These are phyloP conservation scores for Carterocephalus palaemon DNA, from an alignment of 2,888 invertebrate genomes.

Conservation along the genomic window DNA sequence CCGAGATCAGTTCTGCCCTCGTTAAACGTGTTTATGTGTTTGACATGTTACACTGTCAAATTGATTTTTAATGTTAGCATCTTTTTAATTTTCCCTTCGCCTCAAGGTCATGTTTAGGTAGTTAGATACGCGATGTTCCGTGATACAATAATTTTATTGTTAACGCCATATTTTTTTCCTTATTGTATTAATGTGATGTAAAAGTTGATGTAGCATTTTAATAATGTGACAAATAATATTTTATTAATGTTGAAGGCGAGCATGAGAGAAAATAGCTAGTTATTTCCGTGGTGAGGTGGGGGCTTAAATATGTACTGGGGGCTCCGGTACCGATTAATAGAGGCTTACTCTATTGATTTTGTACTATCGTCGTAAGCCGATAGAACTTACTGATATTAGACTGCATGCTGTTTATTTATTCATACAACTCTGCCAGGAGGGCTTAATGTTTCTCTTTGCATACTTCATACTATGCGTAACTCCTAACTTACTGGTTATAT, in stretches of 20 bases:
- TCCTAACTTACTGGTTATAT: not conserved
- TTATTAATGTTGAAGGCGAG: not conserved
- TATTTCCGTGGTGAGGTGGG: not conserved
- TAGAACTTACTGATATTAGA: slow-evolving; percentile 55
- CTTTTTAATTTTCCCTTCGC: too few relatives aligned
- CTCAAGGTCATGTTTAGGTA: too few relatives aligned
- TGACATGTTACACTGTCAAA: too few relatives aligned
- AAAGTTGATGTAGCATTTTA: too few relatives aligned
- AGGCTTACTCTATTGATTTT: slow-evolving; percentile 70
- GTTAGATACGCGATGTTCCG: too few relatives aligned
- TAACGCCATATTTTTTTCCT: too few relatives aligned
- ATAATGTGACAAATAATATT: too few relatives aligned
- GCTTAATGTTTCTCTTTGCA: slow-evolving; percentile 34
- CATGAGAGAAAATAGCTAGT: slow-evolving; percentile 2
- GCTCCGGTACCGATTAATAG: slow-evolving; percentile 59
- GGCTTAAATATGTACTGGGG: not conserved
- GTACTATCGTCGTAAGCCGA: slow-evolving; percentile 63
- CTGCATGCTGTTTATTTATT: slow-evolving; percentile 56
- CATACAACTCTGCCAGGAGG: slow-evolving; percentile 42
- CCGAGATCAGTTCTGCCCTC: not conserved
- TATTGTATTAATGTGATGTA: too few relatives aligned
- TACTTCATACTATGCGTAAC: slow-evolving; percentile 30
- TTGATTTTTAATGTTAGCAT: too few relatives aligned
- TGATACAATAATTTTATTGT: too few relatives aligned
- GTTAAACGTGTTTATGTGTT: not conserved